Base-by-base conservation (phyloP, 2,888 invertebrate genomes). In the Xanthostigma xanthostigma region DNA sequence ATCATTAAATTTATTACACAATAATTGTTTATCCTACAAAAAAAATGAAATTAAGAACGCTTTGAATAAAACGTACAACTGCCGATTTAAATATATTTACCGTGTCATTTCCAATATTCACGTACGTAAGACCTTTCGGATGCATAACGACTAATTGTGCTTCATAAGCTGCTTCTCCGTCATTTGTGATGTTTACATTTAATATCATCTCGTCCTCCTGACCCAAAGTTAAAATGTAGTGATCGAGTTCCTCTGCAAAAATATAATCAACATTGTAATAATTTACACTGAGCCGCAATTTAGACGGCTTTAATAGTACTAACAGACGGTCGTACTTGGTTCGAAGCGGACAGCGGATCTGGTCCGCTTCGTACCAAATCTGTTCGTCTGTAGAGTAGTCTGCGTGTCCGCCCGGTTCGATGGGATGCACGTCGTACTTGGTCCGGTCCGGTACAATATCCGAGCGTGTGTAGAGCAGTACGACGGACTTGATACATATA, bases 131-230 rank as follows among this genome's bases (percentile, higher is more conserved):
- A 53, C 78, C 81, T 46, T 76, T 69, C 27, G 89, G 84, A 64
- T 91, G 88, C n/a, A 75, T 70, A 6, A 93, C 77, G 58, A 83
- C 87, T 17, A 93, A 62, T 58, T 84, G 83, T 0, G 90, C 81
- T 64, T 92, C 91, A 60, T 93, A 94, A 0, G 93, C 93, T 0
- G 92, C 86, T 62, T 96, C 95, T 1, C 83, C 84, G 17, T 73
- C 64, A 65, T 96, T 96, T 48, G 74, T 75, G 1, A 90, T 78
- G 9, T 74, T 76, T 10, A 90, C 76, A 36, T 83, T 78, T 1
- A 96, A 70, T 47, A 80, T 75, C 34, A 94, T 75, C 61, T 87
- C 87, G 49, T 85, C 79, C 47, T 79, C 77, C 58, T 84, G 77
- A 1, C 90, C 91, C 56, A 90, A 66, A 14, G 75, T 74, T 8